Conservation (phyloP, 2,888 invertebrate genomes). For the Dimorphilus gyrociliatus region DNA sequence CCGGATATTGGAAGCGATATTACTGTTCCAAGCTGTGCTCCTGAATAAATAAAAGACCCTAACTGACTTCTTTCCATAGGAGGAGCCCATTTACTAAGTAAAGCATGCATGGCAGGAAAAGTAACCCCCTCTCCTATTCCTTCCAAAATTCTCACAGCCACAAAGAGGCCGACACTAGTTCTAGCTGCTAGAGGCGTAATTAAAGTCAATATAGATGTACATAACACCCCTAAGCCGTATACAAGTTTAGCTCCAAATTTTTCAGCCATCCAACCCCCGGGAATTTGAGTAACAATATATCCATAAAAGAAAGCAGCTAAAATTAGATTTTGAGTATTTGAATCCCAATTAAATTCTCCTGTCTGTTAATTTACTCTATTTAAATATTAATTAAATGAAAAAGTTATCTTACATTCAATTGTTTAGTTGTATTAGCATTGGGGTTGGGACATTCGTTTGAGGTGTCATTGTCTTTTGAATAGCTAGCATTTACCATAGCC, state of each 20-base stretch:
- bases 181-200: constrained; percentile 60
- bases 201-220: constrained; percentile 62
- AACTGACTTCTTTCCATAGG: constrained; percentile 21
- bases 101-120: constrained; percentile 32
- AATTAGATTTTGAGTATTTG: background rate
- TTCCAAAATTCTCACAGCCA: constrained; percentile 56
- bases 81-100: constrained; percentile 33
- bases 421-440: background rate
- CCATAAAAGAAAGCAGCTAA: background rate
- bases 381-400: background rate
- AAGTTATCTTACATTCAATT: background rate
- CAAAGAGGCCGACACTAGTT: constrained; percentile 52
- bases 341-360: no score
- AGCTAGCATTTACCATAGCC: background rate
- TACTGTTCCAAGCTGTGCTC: constrained; percentile 73
- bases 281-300: constrained; percentile 10
- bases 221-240: constrained; percentile 60
- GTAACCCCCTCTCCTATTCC: constrained; percentile 55
- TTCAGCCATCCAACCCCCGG: constrained; percentile 48
- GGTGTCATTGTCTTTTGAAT: background rate
- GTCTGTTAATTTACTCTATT: background rate
- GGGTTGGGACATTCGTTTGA: background rate
- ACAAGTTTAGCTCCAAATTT: constrained; percentile 71
- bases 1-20: constrained; percentile 63
- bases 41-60: constrained; percentile 32